Evolutionary conservation across 2,888 invertebrate species (phyloP), one percentile per base, ranked within the genome.

Genomic region (Aphodius sticticus): DNA sequence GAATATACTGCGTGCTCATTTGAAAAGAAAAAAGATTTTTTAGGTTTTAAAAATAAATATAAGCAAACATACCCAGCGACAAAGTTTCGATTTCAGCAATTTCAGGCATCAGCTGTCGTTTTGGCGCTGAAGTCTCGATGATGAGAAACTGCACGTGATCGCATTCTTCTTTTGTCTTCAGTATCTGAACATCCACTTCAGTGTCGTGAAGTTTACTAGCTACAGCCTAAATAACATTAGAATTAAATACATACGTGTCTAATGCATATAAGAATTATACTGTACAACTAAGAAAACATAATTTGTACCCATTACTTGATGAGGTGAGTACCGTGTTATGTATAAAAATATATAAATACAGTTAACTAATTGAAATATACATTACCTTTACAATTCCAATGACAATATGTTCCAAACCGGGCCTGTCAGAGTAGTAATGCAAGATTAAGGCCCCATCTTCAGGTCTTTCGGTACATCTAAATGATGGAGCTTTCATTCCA

Each of bases 341-440:
- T 35, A 3, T 75, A 4, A 6, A 76, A 38, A 35, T 69, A 37
- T 6, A 53, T 16, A 15, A 76, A 76, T 9, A 16, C 36, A 14
- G 69, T 9, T 76, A 7, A n/a, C 35, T 16, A 26, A n/a, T 74
- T 9, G 1, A 16, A n/a, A n/a, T n/a, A n/a, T n/a, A 70, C 14
- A 9, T 74, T 90, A 96, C 97, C 94, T 97, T 97, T 2, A 99
- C 98, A 84, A 98, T 98, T 37, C 99, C 99, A 87, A 97, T 98
- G 81, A 99, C 98, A 87, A 99, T 98, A 86, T 97, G 95, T 88
- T 99, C 97, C 84, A 99, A 91, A 5, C 97, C 97, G 4, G 97
- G 96, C 82, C 98, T 93, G 85, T 98, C 97, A 0, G 98, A 98
- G 89, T 99, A 99, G 90, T 99, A 99, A 88, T 99, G 99, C 16